Base-by-base conservation (phyloP, 2,113 vertebrate genomes). In the Peromyscus maniculatus region DNA sequence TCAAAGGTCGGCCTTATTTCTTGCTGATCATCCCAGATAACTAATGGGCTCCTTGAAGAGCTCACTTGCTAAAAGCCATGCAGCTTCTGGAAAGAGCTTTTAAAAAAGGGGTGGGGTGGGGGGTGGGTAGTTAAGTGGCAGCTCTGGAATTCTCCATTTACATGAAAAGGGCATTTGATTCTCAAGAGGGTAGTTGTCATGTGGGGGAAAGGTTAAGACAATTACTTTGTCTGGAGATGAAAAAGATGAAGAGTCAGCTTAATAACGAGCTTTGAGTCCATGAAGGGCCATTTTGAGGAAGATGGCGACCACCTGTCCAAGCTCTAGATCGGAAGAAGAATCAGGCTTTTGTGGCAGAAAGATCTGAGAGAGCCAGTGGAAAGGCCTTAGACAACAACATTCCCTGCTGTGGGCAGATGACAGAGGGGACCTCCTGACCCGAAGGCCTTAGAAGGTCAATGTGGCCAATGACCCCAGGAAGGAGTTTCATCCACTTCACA, bases 161-260 rank as follows among this genome's bases (percentile, higher is more conserved):
- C 78, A 59, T 39, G 82, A 87, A 96, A 96, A 94, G 57, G 22
- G 78, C 83, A 97, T 97, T 94, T 93, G 86, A 89, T 95, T 87
- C 96, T 96, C 93, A 91, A 97, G 96, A 97, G 92, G 93, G 93
- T 79, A 46, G 95, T 91, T 95, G 91, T 87, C 84, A 77, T 74
- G 79, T 91, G 57, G 91, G 92, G 80, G 67, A 92, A 97, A 97
- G 96, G 95, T 97, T 96, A 97, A 97, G 94, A 93, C 96, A 97
- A 96, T 97, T 96, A 96, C 95, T 97, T 96, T 96, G 87, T 92
- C 92, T 96, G 52, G 74, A 95, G 92, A 96, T 96, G 91, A 97
- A 93, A 91, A 96, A 93, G 96, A 93, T 95, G 95, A 93, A 96
- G 74, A 80, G 55, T 59, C 80, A 7, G 72, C 75, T 91, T 96